Evolutionary conservation across 37 sponge, comb jelly and placozoan species (phyloP).

Genomic region (Chondrosia reniformis): DNA sequence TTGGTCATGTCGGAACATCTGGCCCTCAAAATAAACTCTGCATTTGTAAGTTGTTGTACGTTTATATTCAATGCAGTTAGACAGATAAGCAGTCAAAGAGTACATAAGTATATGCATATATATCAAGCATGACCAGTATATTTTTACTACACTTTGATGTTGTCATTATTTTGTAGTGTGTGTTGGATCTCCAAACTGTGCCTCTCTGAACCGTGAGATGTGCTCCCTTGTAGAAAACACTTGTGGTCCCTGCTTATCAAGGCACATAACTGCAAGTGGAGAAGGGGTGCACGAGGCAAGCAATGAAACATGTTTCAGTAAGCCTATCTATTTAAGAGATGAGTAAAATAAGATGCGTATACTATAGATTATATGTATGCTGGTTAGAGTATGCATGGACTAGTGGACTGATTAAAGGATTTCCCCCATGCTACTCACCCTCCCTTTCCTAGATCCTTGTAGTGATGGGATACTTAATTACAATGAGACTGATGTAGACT

Average conservation of each 20-base stretch:
- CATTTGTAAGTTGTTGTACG: slow-evolving; percentile 26
- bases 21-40: slow-evolving; percentile 29
- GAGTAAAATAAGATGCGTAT: no score
- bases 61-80: background rate
- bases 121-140: no score
- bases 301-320: slow-evolving; percentile 39
- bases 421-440: background rate
- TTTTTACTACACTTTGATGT: no score
- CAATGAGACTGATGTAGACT: slow-evolving; percentile 53
- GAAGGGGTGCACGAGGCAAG: slow-evolving; percentile 3
- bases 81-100: background rate
- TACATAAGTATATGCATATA: background rate
- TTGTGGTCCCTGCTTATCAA: slow-evolving; percentile 39
- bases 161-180: slow-evolving; percentile 22
- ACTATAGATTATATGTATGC: background rate
- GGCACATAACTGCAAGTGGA: slow-evolving; percentile 31
- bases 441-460: slow-evolving; percentile 33
- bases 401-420: background rate
- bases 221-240: slow-evolving; percentile 31
- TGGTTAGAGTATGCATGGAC: background rate
- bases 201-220: slow-evolving; percentile 26
- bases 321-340: no score
- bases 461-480: slow-evolving; percentile 47
- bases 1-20: slow-evolving; percentile 22
- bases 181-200: slow-evolving; percentile 40